A percentile compares a stretch with the other conserved stretches of the same genome.
Conservation (phyloP, 1,140 invertebrate species). For the Reticulitermes speratus region DNA sequence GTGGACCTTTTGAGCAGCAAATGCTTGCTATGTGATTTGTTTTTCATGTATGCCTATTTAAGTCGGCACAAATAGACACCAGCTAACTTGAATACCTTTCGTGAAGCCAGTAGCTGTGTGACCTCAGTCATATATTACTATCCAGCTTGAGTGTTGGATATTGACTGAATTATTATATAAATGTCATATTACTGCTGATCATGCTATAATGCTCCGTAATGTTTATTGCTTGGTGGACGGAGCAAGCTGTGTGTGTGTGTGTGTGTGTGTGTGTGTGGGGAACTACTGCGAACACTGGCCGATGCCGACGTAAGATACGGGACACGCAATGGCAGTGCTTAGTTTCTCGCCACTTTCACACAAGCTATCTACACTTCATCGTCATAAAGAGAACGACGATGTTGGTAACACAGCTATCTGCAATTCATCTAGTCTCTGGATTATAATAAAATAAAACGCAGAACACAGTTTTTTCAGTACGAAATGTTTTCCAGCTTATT, state of each 20-base stretch:
- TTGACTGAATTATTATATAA: slow-evolving; percentile 3
- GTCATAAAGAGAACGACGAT: neutral
- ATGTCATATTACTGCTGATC: slow-evolving; percentile 6
- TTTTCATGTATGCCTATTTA: no score
- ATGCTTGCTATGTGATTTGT: no score
- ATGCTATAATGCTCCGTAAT: neutral
- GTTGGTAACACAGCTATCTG: neutral
- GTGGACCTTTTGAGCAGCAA: no score
- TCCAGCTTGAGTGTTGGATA: neutral
- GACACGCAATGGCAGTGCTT: neutral
- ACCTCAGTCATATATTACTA: neutral
- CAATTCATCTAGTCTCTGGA: neutral
- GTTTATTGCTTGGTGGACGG: no score
- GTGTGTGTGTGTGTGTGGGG: neutral
- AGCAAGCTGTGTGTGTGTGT: neutral
- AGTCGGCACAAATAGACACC: no score
- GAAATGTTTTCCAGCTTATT: no score
- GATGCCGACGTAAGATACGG: neutral
- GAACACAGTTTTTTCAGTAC: no score
- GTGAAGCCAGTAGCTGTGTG: no score
- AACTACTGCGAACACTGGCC: neutral
- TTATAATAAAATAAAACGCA: neutral
- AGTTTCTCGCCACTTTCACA: neutral
- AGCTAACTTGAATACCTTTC: no score
- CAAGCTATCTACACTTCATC: neutral